Base-by-base conservation (phyloP, 2,113 vertebrate species). In the Corapipo altera region DNA sequence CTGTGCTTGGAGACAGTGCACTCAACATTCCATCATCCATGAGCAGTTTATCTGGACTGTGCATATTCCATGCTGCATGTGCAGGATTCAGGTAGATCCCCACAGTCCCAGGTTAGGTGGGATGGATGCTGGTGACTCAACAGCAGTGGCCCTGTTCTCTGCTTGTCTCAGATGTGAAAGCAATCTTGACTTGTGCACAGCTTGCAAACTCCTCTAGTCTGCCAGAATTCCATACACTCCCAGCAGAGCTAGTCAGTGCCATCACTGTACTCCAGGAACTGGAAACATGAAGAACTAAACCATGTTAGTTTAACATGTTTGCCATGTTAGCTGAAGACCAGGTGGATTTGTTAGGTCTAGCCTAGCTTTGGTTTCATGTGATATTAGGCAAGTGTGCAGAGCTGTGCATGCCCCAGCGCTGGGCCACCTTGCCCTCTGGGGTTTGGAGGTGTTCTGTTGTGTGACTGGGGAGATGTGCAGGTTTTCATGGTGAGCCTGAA, bases 81-180 rank as follows among this genome's bases (percentile, higher is more conserved):
- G 15, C 20, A 65, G 52, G 30, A 14, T 17, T 37, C 1, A 0
- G 3, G 19, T 57, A n/a, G 35, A 20, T 69, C 33, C 19, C 3
- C 16, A 48, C 14, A 32, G 16, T 11, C 32, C 33, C 2, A 3
- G 3, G 8, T 15, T 11, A 1, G 8, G 4, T 33, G 22, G 12
- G 13, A 1, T 75, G 73, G 12, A 19, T 43, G 17, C 46, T 3
- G 0, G 8, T 37, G 39, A 3, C 24, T n/a, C 2, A 0, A 4
- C 9, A 22, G 35, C 23, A 11, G 65, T 0, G 2, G 35, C 12
- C 8, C 22, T 41, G 32, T 11, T 28, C 32, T 54, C 15, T 33
- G n/a, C 46, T 57, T 30, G 8, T 27, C 39, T 37, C 7, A 5
- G 16, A 7, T 30, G 8, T 14, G 18, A 64, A 49, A 41, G 41